Evolutionary conservation across 2,888 invertebrate species (phyloP), one percentile per base, ranked within the genome.

Genomic region (Coelopa pilipes): DNA sequence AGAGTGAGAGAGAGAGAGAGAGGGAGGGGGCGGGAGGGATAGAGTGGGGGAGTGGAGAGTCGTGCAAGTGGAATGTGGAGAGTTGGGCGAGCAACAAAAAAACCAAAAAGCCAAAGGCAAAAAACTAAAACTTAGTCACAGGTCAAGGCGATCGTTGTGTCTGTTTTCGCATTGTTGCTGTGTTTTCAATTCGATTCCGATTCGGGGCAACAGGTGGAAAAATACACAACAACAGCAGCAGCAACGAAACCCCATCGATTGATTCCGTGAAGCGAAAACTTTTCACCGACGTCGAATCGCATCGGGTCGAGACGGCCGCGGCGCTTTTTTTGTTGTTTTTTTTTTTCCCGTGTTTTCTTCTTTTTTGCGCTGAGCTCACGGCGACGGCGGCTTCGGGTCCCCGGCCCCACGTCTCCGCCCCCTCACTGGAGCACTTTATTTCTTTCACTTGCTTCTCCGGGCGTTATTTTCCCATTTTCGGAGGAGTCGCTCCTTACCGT

Each of bases 311-410:
- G 19, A 0, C 15, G 34, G 21, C 15, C 4, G 34, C 15, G 21
- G 34, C 11, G 15, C 12, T 21, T 9, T 57, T 55, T 55, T 17
- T 17, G 15, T 55, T 55, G 7, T 15, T 55, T n/a, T n/a, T n/a
- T n/a, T n/a, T n/a, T n/a, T n/a, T n/a, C n/a, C n/a, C n/a, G 62
- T 45, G 70, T 45, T 70, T 62, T 63, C 63, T 24, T 63, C 63
- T 59, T 47, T 49, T 19, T 55, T 62, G 71, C 71, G 55, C 53
- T 71, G 71, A 71, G 71, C 71, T 71, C 71, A 71, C 53, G 49
- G 19, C 34, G 7, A 21, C 46, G 21, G 34, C 70, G 62, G 34
- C 55, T 60, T 34, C 53, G 60, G 50, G 13, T 9, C 19, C 24
- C 17, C 57, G 17, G 7, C 13, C 12, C 7, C 2, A 65, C 0